phyloP scores from a whole-genome alignment of 2,113 vertebrate species.

The Embiotoca jacksoni region DNA sequence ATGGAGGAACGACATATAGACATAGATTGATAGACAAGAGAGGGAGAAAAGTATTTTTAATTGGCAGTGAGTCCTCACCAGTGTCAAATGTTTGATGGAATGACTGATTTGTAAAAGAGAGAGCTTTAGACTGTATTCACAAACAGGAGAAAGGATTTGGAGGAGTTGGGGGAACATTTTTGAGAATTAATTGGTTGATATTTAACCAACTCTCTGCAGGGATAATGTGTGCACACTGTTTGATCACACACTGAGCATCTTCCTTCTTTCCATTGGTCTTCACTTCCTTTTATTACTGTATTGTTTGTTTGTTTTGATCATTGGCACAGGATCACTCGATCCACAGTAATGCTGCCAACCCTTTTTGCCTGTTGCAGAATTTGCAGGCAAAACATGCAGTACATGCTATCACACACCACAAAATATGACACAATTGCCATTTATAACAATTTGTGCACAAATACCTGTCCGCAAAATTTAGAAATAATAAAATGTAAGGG shows the following conservation, averaged over 20 bases:
- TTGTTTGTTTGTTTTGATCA: not conserved
- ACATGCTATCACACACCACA: not conserved
- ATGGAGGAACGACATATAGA: conserved; percentile 21
- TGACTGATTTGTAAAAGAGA: conserved; percentile 57
- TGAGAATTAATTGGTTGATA: conserved; percentile 29
- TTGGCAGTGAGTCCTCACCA: conserved; percentile 59
- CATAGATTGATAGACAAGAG: conserved; percentile 44
- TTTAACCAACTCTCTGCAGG: conserved; percentile 12
- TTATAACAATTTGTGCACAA: not conserved
- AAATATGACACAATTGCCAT: not conserved
- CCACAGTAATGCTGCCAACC: not conserved
- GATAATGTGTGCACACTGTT: conserved; percentile 1
- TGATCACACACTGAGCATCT: not conserved
- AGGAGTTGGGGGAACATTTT: conserved; percentile 2
- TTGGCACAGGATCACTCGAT: not conserved
- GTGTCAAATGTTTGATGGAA: conserved; percentile 49
- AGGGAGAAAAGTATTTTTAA: conserved; percentile 57
- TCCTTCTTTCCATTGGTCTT: not conserved
- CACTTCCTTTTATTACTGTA: not conserved
- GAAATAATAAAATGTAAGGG: conserved; percentile 50
- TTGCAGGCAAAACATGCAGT: not conserved
- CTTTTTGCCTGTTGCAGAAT: not conserved
- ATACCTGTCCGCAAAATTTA: conserved; percentile 41
- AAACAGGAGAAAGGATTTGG: conserved; percentile 29
- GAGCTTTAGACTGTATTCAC: conserved; percentile 21